Base-by-base conservation (phyloP, 1,140 invertebrate species). In the Drosophila auraria region DNA sequence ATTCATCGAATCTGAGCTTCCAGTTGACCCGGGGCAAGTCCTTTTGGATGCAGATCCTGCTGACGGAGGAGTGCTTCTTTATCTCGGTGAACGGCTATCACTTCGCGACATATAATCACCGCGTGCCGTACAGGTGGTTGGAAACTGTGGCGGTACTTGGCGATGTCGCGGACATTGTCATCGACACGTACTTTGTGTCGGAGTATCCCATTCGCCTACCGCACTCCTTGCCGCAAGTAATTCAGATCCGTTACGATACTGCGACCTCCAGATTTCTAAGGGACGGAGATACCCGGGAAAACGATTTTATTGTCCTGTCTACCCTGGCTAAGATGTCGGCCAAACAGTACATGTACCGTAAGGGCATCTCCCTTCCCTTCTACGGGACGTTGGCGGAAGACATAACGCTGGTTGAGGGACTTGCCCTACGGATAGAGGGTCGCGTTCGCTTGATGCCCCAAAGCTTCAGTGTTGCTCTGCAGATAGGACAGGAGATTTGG, bases 31-130 rank as follows among this genome's bases (percentile, higher is more conserved):
- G 92, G 2, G 93, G 93, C 20, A 75, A 89, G 63, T 56, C 80
- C 2, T 94, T 94, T 72, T 78, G 82, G 72, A 57, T 94, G 44
- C 82, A 93, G 53, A 91, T 94, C 42, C 83, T 94, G 14, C 69
- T 93, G 5, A 87, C 93, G 2, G 78, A 92, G 23, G 53, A 78
- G 20, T 89, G 93, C 49, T 94, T 93, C 72, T 72, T 93, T 93
- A 94, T 97, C 58, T 94, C 95, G 0, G 91, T 97, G 0, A 96
- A 97, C 91, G 95, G 95, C 38, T 94, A 94, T 70, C 96, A 97
- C 82, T 96, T 96, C 78, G 95, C 95, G 70, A 93, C 94, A 4
- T 97, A 95, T 82, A 62, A 76, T 1, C 95, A 96, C 79, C 93
- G 96, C 63, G 74, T 96, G 15, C 94, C 95, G 1, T 87, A 95